Evolutionary conservation across 2,797 vertebrate species (phyloP).

Genomic region (Gymnodraco acuticeps): DNA sequence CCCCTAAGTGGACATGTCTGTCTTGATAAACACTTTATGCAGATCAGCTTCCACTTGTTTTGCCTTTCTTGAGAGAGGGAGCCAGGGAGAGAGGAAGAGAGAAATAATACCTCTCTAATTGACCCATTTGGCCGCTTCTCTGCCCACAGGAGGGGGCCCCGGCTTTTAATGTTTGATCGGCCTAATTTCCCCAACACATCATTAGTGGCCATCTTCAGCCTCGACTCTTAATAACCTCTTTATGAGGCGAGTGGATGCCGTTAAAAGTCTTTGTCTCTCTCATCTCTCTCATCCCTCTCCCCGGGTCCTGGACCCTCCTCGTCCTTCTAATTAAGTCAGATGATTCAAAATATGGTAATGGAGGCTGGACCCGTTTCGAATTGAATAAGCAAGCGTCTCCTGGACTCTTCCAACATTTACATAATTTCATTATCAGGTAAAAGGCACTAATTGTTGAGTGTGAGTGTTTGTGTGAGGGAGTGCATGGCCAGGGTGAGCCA

Average conservation of each 20-base stretch:
- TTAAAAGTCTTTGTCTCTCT: conserved; percentile 92
- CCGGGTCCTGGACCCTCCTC: conserved; percentile 92
- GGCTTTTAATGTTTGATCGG: conserved; percentile 99
- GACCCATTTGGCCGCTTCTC: conserved; percentile 99
- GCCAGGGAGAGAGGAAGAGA: conserved; percentile 63
- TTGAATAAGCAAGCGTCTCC: conserved; percentile 90
- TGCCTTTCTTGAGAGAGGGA: conserved; percentile 85
- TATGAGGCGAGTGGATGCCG: conserved; percentile 94
- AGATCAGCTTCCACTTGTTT: conserved; percentile 89
- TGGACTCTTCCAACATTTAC: conserved; percentile 87
- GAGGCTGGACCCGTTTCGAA: conserved; percentile 88
- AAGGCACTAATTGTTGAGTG: conserved; percentile 96
- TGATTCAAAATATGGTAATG: conserved; percentile 99
- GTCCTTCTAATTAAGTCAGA: conserved; percentile 99
- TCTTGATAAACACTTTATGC: conserved; percentile 91
- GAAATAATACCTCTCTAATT: conserved; percentile 99
- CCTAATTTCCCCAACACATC: conserved; percentile 99
- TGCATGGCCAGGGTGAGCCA: conserved; percentile 67
- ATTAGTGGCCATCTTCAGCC: conserved; percentile 94
- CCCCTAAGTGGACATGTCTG: conserved; percentile 90
- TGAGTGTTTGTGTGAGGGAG: conserved; percentile 84
- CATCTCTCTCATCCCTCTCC: conserved; percentile 84
- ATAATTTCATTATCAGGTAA: conserved; percentile 99
- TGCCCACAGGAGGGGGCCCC: conserved; percentile 97
- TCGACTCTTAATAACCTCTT: conserved; percentile 99